Evolutionary conservation across 2,888 invertebrate genomes (phyloP).

Genomic region (Drosophila subquinaria): DNA sequence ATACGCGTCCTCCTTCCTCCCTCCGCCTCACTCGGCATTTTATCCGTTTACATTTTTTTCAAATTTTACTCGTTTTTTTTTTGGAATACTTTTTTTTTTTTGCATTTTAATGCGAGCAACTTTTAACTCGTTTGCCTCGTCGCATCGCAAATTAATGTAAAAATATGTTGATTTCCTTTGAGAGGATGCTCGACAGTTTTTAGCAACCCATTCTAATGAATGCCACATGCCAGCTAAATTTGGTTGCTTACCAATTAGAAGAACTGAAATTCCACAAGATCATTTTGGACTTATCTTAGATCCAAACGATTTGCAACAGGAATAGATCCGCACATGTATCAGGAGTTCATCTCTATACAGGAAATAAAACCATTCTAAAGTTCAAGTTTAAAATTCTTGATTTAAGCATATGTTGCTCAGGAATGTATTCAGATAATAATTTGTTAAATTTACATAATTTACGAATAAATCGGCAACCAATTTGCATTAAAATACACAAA

Average conservation of each 20-base stretch:
- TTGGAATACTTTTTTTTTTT: conserved; percentile 7
- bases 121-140: conserved; percentile 63
- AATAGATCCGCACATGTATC: too few relatives aligned
- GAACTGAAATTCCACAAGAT: not conserved
- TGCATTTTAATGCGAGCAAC: conserved; percentile 57
- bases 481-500: too few relatives aligned
- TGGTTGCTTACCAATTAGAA: conserved; percentile 30
- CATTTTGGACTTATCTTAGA: not conserved
- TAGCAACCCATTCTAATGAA: conserved; percentile 56
- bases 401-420: too few relatives aligned
- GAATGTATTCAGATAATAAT: too few relatives aligned
- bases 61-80: conserved; percentile 16
- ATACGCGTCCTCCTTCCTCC: conserved; percentile 33
- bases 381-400: too few relatives aligned
- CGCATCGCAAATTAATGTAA: conserved; percentile 69
- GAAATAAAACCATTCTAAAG: too few relatives aligned
- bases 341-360: too few relatives aligned
- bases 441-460: too few relatives aligned
- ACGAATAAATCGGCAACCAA: too few relatives aligned
- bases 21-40: conserved; percentile 24
- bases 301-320: too few relatives aligned
- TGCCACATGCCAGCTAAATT: conserved; percentile 32
- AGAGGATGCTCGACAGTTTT: conserved; percentile 40
- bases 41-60: conserved; percentile 61
- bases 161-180: conserved; percentile 77